These are phyloP conservation scores for Phataginus tricuspis DNA, from an alignment of 2,797 vertebrate species.

Conservation along the genomic window DNA sequence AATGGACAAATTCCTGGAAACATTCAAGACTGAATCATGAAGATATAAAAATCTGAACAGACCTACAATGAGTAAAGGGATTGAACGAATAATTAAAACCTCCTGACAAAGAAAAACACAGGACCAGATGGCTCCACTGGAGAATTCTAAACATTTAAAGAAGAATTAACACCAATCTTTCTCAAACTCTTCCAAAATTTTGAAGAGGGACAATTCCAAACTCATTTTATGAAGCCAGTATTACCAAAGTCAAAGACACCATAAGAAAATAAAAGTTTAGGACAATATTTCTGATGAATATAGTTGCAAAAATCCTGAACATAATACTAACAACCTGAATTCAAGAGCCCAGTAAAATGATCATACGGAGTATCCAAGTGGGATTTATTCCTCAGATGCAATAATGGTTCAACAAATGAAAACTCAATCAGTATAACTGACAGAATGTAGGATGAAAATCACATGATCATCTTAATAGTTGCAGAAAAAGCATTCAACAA, in stretches of 20 bases:
- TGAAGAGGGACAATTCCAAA: background rate
- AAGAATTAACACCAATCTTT: slow-evolving; percentile 20
- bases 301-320: background rate
- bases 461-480: background rate
- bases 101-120: background rate
- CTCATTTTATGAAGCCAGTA: background rate
- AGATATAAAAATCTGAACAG: background rate
- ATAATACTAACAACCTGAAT: background rate
- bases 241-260: background rate
- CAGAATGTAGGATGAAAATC: background rate
- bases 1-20: slow-evolving; percentile 27
- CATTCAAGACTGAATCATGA: background rate
- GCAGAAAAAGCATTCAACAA: background rate
- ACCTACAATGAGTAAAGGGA: background rate
- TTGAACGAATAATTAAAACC: background rate
- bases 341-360: background rate
- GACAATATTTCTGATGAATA: background rate
- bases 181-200: background rate
- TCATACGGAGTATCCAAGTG: background rate
- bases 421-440: background rate
- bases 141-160: slow-evolving; percentile 37
- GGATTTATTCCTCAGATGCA: background rate
- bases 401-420: background rate
- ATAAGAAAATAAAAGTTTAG: background rate
- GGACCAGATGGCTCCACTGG: background rate